Base-by-base conservation (phyloP, 2,113 vertebrate genomes). In the Hypanus sabinus region DNA sequence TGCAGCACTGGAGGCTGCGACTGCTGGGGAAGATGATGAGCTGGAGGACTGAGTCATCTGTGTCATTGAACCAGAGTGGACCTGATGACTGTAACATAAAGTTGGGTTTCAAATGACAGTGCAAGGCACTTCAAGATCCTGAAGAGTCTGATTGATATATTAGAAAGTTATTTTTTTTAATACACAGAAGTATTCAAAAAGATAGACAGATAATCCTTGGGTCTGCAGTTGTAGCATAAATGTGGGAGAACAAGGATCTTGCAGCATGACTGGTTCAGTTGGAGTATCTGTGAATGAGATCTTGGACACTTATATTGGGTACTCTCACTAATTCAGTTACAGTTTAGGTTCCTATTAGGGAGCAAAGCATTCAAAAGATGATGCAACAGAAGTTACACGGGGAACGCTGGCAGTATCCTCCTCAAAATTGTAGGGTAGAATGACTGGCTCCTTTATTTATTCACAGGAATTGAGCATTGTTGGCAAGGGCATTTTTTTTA, bases 1-100 rank as follows among this genome's bases (percentile, higher is more conserved):
- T 0, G 98, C 98, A 0, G 98, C 98, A 0, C 91, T 99, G 80
- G 98, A 98, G 95, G 98, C 98, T 20, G 98, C 98, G 68, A 99
- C 98, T 0, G 98, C 98, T 0, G 98, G 98, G 27, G 98, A 99
- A 96, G 96, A 97, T 0, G 2, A 94, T 62, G 96, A 96, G 0
- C 94, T 96, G 1, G 97, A 98, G 0, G 95, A 95, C 0, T 93
- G 33, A 57, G 30, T 18, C 22, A 20, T 92, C 20, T 6, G 12
- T 38, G 9, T 92, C 36, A 46, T 7, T 75, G 68, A 73, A 73
- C 12, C 68, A 73, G 94, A 97, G 97, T 97, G 97, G 94, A 95
- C 94, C 20, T 94, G 95, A 96, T 94, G 95, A 96, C 96, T 46
- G 4, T 16, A 71, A 73, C 22, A 46, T 93, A 73, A 73, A 16